Evolutionary conservation across 2,888 invertebrate species (phyloP), one percentile per base, ranked within the genome.

Genomic region (Leucoptera coffeella): DNA sequence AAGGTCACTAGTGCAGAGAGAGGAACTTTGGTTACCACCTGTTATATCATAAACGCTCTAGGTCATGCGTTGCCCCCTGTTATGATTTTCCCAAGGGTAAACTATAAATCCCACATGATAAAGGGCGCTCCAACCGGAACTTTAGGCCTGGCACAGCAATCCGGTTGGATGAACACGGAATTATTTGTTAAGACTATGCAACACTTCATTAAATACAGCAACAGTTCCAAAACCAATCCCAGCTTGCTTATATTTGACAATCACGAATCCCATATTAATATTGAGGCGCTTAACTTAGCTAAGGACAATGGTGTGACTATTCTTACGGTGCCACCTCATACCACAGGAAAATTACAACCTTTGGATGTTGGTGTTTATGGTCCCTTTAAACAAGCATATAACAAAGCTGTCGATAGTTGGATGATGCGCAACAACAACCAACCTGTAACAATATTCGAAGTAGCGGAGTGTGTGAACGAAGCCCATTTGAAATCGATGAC

Each of bases 271-370:
- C 45, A 48, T 32, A 17, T 41, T 14, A 29, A 35, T 12, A 28
- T 41, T 25, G 34, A 36, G 31, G 38, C 37, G 14, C 28, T 39
- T 27, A 41, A 41, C 35, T 35, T 33, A 35, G 46, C 37, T 34
- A 45, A 45, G 37, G 38, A 40, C 14, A 38, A 42, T 36, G 47
- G 54, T 9, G 44, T 59, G 15, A 37, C 43, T 27, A 32, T 56
- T 30, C 37, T 58, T 22, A 49, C 53, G 5, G 40, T 56, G 27
- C 54, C 47, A 25, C 55, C 53, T 11, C 55, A 60, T 38, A 49
- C 50, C 30, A 42, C 50, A 4, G 52, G 47, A 27, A 52, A 51
- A 34, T 29, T 60, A 24, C 59, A 61, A 39, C 56, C 55, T 9
- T 37, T 58, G 9, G 51, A 60, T 36, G 42, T 50, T 7, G 42